Evolutionary conservation across 2,888 invertebrate genomes (phyloP).

Genomic region (Phortica okadai): DNA sequence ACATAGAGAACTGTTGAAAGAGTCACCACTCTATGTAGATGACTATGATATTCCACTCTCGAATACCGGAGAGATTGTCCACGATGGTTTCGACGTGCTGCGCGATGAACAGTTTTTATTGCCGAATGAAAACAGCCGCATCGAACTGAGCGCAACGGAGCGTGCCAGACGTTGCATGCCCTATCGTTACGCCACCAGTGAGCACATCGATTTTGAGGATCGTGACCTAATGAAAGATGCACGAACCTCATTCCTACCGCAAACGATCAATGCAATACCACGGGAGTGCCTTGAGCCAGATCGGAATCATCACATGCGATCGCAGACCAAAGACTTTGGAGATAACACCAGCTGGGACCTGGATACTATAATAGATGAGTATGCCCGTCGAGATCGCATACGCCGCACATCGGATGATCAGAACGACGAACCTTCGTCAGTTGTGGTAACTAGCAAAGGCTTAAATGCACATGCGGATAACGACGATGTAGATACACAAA

Average conservation of each 20-base stretch:
- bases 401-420: conserved; percentile 38
- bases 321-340: conserved; percentile 10
- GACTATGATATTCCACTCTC: conserved; percentile 56
- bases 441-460: neutral
- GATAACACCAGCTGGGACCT: conserved; percentile 3
- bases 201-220: conserved; percentile 78
- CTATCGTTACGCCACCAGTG: conserved; percentile 67
- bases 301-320: conserved; percentile 3
- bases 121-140: conserved; percentile 36
- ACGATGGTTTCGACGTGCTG: conserved; percentile 53
- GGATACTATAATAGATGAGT: conserved; percentile 20
- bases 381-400: conserved; percentile 27
- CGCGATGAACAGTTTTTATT: conserved; percentile 58
- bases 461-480: conserved; percentile 6
- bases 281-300: conserved; percentile 64
- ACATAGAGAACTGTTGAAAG: conserved; percentile 23
- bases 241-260: conserved; percentile 81
- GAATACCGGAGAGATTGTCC: conserved; percentile 49
- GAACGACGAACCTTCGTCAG: neutral
- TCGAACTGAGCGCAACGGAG: conserved; percentile 52
- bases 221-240: conserved; percentile 80
- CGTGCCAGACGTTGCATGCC: conserved; percentile 67
- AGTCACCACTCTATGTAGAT: conserved; percentile 46
- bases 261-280: conserved; percentile 77
- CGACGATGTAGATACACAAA: conserved; percentile 51